Evolutionary conservation across 2,888 invertebrate genomes (phyloP), one percentile per base, ranked within the genome.

Genomic region (Rhagium mordax): DNA sequence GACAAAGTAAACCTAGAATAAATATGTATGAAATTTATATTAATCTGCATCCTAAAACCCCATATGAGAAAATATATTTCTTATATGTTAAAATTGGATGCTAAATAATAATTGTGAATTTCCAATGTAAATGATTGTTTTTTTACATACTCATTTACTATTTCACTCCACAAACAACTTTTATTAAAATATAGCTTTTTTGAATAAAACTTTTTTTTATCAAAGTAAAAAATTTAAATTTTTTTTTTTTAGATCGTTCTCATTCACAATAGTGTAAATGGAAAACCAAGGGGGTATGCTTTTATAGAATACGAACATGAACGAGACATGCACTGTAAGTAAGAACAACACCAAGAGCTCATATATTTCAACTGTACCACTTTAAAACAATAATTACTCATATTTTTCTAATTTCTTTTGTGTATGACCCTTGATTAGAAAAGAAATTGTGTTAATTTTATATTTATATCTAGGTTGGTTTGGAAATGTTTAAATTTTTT

Each of bases 281-380:
- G 94, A 82, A 99, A 99, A 89, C 99, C 98, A 8, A 92, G 99
- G 81, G 99, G 99, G 76, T 99, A 99, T 90, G 99, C 99, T 57
- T 99, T 99, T 92, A 98, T 99, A 85, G 99, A 99, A 89, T 99
- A 98, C 89, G 98, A 99, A 88, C 98, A 98, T 88, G 99, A 99
- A 89, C 90, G 98, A 76, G 99, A 99, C 89, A 99, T 99, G 99
- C 99, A 99, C 90, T 97, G 98, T 98, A 92, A 96, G 98, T 97
- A 90, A 79, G 73, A 69, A 51, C 33, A 33, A 61, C 53, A 33
- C 57, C 64, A 66, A 64, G 47, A 13, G 41, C 70, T 27, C 10
- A 49, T 49, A 64, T 62, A 64, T 53, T 74, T 77, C 74, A 81
- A 77, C 77, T 67, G 70, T 74, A 78, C 81, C 81, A 82, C 81